Base-by-base conservation (phyloP, 2,797 vertebrate genomes). In the Arrhamphus sclerolepis region DNA sequence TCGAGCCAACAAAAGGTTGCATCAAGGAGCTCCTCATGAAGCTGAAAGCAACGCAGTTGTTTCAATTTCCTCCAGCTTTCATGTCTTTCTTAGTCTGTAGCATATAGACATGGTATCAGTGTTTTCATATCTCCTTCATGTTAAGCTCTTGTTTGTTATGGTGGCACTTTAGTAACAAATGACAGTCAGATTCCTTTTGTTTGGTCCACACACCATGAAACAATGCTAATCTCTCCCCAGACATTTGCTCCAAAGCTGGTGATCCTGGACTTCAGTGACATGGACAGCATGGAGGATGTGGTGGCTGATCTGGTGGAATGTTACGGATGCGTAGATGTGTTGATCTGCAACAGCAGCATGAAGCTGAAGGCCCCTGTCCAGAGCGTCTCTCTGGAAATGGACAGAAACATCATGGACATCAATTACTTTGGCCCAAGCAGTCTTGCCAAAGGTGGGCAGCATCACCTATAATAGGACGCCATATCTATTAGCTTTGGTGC, bases 391-490 rank as follows among this genome's bases (percentile, higher is more conserved):
- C 77, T 98, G 83, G 95, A 98, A n/a, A 82, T 95, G 40, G 96
- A 98, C 89, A 95, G 92, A 85, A 97, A 94, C 77, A 92, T 98
- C 72, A 99, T 99, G 97, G 95, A 99, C 39, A 90, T 93, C 61
- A 99, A 99, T 77, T 99, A 98, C 84, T 98, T 99, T 40, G 96
- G 97, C 11, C 97, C 97, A 57, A 92, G 95, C 86, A 93, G 94
- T 11, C 80, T 99, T 82, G 94, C 93, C 40, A 98, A 98, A 96
- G 96, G 97, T 98, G 34, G 1, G 66, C 1, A 0, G 13, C 16
- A 57, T 5, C 3, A 8, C 7, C 28, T 17, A 1, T 2, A 34
- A 18, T 40, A 0, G 56, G 29, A 31, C 0, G 1, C 1, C 16
- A 7, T 5, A 13, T 2, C 2, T 24, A 13, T 56, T 39, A 40